Percentiles rank a stretch among this genome's conserved stretches.
These are phyloP conservation scores for Copidosoma floridanum DNA, from an alignment of 1,140 invertebrate genomes.

Conservation along the genomic window DNA sequence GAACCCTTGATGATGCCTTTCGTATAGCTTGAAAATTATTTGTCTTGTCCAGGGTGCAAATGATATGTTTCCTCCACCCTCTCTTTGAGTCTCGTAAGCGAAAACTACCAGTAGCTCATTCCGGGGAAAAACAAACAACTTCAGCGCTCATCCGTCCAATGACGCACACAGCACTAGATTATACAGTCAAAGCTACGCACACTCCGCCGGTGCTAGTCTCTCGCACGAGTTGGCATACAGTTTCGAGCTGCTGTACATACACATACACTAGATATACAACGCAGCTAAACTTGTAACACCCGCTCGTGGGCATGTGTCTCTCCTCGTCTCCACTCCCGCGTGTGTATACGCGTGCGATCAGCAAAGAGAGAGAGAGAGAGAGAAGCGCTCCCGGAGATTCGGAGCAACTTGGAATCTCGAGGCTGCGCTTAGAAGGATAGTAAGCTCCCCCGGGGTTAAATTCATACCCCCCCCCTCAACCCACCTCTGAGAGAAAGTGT, in stretches of 20 bases:
- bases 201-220: not conserved
- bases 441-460: conserved; percentile 19
- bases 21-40: too few species aligned
- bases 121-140: too few species aligned
- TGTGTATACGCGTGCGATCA: too few species aligned
- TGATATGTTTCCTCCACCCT: too few species aligned
- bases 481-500: too few species aligned
- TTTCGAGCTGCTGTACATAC: not conserved
- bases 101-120: too few species aligned
- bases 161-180: conserved; percentile 11
- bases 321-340: not conserved
- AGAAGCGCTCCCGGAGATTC: not conserved
- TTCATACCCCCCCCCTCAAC: conserved; percentile 21
- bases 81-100: too few species aligned
- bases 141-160: too few species aligned
- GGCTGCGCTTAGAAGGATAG: conserved; percentile 16
- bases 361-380: not conserved
- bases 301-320: not conserved
- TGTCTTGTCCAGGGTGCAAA: too few species aligned
- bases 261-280: too few species aligned
- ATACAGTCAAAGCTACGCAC: conserved; percentile 14
- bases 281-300: conserved; percentile 16
- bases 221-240: not conserved
- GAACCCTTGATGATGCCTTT: too few species aligned
- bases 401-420: conserved; percentile 17